These are phyloP conservation scores for Manduca sexta DNA, from an alignment of 1,140 invertebrate species.

Conservation along the genomic window DNA sequence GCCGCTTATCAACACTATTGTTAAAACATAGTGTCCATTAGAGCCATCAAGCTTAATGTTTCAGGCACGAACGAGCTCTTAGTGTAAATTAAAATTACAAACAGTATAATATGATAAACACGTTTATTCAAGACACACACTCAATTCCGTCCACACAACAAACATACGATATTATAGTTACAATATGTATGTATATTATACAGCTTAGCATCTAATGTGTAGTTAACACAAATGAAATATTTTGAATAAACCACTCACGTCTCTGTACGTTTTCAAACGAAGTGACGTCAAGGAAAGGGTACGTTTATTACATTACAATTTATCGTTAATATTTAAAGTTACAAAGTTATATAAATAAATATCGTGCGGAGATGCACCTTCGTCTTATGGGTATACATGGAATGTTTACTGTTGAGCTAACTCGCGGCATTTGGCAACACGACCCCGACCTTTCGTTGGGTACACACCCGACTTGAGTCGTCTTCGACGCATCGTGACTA, in stretches of 20 bases:
- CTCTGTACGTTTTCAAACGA: conserved; percentile 3
- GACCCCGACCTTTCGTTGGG: conserved; percentile 51
- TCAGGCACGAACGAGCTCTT: conserved; percentile 7
- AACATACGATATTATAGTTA: conserved; percentile 36
- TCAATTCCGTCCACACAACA: conserved; percentile 37
- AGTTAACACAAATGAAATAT: not conserved
- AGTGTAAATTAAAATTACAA: conserved; percentile 39
- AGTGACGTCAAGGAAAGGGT: conserved; percentile 5
- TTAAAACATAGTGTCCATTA: conserved; percentile 1
- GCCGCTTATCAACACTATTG: not conserved
- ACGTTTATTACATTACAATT: conserved; percentile 1
- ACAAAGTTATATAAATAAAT: conserved; percentile 26
- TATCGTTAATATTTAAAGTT: conserved; percentile 4
- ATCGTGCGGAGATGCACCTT: conserved; percentile 27
- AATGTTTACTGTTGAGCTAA: conserved; percentile 51
- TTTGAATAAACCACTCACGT: not conserved
- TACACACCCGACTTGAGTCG: conserved; percentile 30
- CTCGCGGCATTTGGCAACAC: conserved; percentile 45
- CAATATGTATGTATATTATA: conserved; percentile 31
- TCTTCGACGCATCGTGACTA: conserved; percentile 42
- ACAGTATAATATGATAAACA: conserved; percentile 54
- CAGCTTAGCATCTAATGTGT: conserved; percentile 11
- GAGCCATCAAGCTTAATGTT: conserved; percentile 7
- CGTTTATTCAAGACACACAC: conserved; percentile 53
- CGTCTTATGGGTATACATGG: conserved; percentile 29